Base-by-base conservation (phyloP, 1,140 invertebrate species). In the Cecropterus lyciades region DNA sequence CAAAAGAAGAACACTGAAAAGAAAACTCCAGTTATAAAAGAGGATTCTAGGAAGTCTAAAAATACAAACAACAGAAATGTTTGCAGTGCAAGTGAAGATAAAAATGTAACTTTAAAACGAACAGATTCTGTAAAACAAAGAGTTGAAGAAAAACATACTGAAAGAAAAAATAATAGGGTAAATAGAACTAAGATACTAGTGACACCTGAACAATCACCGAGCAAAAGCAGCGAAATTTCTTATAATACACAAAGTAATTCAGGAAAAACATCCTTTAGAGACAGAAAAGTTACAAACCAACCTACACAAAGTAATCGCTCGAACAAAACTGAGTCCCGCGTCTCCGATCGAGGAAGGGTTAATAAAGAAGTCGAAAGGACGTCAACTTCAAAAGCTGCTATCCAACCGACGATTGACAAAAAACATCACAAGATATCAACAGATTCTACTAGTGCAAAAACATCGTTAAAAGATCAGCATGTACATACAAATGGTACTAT, bases 181-280 rank as follows among this genome's bases (percentile, higher is more conserved):
- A 51, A 62, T 15, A 62, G 59, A 51, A 62, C 59, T 24, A 62
- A 62, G 15, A 17, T 51, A 51, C 17, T 51, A 24, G 46, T 51
- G 30, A 51, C 59, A 15, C 59, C 57, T 49, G 57, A 60, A 4
- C 49, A 60, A 6, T 49, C 57, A 37, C 57, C 45, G 14, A 48
- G 7, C 37, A 40, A 37, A 37, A 17, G 27, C 16, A 17, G 20
- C 24, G 27, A 48, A 8, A 4, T 11, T 42, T 11, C 9, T n/a
- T 24, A 46, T 37, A 60, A 49, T 5, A 59, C 30, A 16, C 14
- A 16, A 13, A 48, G 11, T 13, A 60, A 14, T 37, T 11, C 13
- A 13, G 43, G 20, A 2, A 60, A 13, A 60, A 48, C 1, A 30
- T 59, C 27, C 24, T 60, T 6, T n/a, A 17, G 11, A 17, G 45